A percentile compares a stretch with the other conserved stretches of the same genome.
These are phyloP conservation scores for Chanos chanos DNA, from an alignment of 2,797 vertebrate species.

Conservation along the genomic window DNA sequence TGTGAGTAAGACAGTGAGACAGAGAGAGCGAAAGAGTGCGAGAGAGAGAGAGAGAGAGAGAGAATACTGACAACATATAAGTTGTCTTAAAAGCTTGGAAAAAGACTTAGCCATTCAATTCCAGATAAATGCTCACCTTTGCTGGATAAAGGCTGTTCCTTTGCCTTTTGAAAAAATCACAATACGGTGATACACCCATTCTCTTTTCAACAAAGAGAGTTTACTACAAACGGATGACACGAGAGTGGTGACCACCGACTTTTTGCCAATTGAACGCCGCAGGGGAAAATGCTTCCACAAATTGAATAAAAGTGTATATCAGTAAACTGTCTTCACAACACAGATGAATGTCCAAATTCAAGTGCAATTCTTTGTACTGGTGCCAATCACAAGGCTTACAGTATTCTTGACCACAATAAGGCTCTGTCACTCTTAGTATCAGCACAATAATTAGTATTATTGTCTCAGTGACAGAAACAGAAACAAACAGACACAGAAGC, in stretches of 20 bases:
- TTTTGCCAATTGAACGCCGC: conserved; percentile 21
- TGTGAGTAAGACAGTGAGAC: no score
- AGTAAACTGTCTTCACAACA: conserved; percentile 23
- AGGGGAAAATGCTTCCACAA: conserved; percentile 22
- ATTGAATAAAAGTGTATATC: conserved; percentile 30
- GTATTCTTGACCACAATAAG: no score
- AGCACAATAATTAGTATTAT: no score
- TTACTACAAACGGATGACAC: conserved; percentile 10
- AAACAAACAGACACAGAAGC: no score
- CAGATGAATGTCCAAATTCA: conserved; percentile 8
- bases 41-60: no score
- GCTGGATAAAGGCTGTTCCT: conserved; percentile 11
- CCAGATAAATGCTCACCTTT: conserved; percentile 8
- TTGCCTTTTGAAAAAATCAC: background rate
- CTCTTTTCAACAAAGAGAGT: conserved; percentile 15
- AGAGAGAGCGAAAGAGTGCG: no score
- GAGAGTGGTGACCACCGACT: background rate
- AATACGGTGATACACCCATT: conserved; percentile 5
- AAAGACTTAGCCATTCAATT: background rate
- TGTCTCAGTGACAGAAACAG: no score
- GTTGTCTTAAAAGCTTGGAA: background rate
- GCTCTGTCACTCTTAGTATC: no score
- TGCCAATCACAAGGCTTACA: conserved; percentile 3
- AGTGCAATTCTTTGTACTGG: conserved; percentile 14
- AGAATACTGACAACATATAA: background rate